Evolutionary conservation across 2,888 invertebrate genomes (phyloP), one percentile per base, ranked within the genome.

Genomic region (Calameuta idolon): DNA sequence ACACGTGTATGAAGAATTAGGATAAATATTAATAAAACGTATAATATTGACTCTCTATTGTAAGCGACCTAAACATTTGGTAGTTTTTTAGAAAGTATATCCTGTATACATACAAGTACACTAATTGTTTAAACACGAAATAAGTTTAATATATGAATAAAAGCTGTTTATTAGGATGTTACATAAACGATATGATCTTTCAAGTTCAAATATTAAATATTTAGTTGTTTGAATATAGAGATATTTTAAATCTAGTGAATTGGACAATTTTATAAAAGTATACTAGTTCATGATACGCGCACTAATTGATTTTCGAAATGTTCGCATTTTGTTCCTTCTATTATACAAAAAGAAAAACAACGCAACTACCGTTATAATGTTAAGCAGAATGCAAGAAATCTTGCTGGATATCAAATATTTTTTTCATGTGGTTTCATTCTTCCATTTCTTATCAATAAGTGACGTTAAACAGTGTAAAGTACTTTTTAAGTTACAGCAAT

Each of bases 161-260:
- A 71, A 71, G 34, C 34, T 71, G 34, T 71, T 71, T 71, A 34
- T 34, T 71, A 71, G 31, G 34, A 71, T 71, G 71, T 71, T 71
- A 71, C 34, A 34, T 31, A 34, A 71, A 71, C 34, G 71, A 71
- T 31, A 71, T 71, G 34, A 31, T 71, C 15, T 71, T 71, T 71
- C 15, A 71, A 71, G 71, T 71, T 71, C 34, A 31, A 71, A 71
- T 71, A 71, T 71, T 71, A 34, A 71, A 71, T 71, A 71, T 55
- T 55, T 55, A 55, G 55, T 55, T 55, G 55, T 55, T 55, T 23
- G 23, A 55, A 55, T 55, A 55, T 55, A 55, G 55, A 55, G 55
- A 55, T 55, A 55, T 55, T 55, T 55, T 55, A 55, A 55, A 55
- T 55, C 55, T 23, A 55, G 55, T 23, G 9, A 55, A 55, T 55